Conservation (phyloP, 2,797 vertebrate species). For the Paramormyrops hopkinsi region DNA sequence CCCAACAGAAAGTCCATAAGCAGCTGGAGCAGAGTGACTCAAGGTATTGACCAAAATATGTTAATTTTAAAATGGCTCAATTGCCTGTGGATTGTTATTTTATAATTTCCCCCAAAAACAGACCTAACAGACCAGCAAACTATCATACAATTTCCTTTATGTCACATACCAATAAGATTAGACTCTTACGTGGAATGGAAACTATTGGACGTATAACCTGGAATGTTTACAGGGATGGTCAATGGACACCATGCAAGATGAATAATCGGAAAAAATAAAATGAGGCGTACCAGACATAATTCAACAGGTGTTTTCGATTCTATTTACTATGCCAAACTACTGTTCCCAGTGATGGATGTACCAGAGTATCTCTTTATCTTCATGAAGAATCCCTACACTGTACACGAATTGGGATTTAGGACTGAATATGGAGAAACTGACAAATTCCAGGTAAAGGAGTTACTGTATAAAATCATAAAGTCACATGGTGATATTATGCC, state of each 20-base stretch:
- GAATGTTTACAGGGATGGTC: background rate
- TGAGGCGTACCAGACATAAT: background rate
- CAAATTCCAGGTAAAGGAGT: background rate
- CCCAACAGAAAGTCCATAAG: background rate
- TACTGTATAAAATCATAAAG: background rate
- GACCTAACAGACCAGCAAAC: background rate
- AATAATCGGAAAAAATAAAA: background rate
- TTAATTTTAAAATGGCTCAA: background rate
- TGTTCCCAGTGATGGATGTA: background rate
- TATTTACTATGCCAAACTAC: background rate
- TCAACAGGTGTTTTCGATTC: background rate
- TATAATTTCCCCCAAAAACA: background rate
- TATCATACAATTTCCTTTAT: background rate
- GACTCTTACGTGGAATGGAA: background rate
- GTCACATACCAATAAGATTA: background rate
- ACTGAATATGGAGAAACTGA: background rate
- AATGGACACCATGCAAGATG: background rate
- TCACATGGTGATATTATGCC: background rate
- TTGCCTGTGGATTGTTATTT: background rate
- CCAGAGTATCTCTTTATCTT: background rate
- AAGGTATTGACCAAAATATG: background rate
- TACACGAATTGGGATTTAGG: background rate
- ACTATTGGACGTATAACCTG: background rate
- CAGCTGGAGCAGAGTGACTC: background rate
- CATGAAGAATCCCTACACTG: background rate